Evolutionary conservation across 2,888 invertebrate species (phyloP).

Genomic region (Xanthia icteritia): DNA sequence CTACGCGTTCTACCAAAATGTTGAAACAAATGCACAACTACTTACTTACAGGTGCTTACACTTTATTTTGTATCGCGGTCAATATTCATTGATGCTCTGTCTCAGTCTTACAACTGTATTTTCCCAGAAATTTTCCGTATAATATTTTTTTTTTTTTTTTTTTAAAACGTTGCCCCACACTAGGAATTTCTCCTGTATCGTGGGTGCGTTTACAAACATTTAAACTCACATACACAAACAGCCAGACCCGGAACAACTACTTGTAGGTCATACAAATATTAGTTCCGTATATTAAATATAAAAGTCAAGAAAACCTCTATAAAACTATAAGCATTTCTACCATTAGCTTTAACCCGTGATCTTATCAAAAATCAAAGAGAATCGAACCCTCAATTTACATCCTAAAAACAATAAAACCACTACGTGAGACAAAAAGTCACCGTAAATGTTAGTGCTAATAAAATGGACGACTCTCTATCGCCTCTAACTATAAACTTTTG

Average conservation of each 20-base stretch:
- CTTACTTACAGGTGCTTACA: neutral
- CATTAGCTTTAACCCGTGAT: slow-evolving; percentile 28
- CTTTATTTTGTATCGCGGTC: neutral
- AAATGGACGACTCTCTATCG: slow-evolving; percentile 56
- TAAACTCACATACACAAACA: too few species aligned
- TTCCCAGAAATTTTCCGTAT: too few species aligned
- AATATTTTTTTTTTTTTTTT: too few species aligned
- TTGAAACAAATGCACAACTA: neutral
- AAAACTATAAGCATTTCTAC: slow-evolving; percentile 25
- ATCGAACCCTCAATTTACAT: slow-evolving; percentile 48
- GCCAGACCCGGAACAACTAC: too few species aligned
- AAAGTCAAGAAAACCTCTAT: slow-evolving; percentile 7
- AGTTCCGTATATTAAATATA: neutral
- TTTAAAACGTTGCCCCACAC: too few species aligned
- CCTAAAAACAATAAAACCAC: slow-evolving; percentile 54
- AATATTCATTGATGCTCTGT: neutral
- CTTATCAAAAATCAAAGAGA: slow-evolving; percentile 47
- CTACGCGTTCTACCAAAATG: neutral
- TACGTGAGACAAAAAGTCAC: slow-evolving; percentile 50
- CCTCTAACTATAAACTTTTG: slow-evolving; percentile 62
- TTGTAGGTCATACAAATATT: too few species aligned
- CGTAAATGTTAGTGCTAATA: slow-evolving; percentile 51
- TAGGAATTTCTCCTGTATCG: too few species aligned
- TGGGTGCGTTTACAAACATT: too few species aligned
- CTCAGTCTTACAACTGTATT: neutral